phyloP scores from a whole-genome alignment of 1,140 invertebrate species.

The Cydia splendana region DNA sequence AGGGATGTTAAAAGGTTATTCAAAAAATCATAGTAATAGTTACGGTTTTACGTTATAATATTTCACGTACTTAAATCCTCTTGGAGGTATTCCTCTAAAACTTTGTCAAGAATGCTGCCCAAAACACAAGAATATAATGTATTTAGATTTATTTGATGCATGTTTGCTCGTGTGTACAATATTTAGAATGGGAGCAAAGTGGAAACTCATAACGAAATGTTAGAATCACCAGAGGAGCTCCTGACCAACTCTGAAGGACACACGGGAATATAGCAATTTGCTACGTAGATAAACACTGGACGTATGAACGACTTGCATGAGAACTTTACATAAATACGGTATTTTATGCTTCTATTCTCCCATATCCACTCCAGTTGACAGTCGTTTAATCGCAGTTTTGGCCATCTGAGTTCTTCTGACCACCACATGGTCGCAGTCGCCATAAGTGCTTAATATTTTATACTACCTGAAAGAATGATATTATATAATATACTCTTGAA shows the following conservation, averaged over 20 bases:
- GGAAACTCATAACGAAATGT: not conserved
- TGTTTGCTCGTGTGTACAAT: not conserved
- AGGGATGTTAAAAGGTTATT: too few relatives aligned
- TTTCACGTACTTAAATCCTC: too few relatives aligned
- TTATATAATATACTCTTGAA: not conserved
- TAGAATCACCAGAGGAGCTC: not conserved
- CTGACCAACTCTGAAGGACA: not conserved
- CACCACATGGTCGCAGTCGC: not conserved
- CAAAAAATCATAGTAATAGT: too few relatives aligned
- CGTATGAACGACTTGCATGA: not conserved
- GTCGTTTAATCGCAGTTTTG: not conserved
- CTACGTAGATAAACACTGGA: not conserved
- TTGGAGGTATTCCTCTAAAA: too few relatives aligned
- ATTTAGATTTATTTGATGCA: not conserved
- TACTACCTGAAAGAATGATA: too few relatives aligned
- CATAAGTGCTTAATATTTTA: not conserved
- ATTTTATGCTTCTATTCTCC: not conserved
- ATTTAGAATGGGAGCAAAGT: not conserved
- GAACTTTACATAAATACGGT: not conserved
- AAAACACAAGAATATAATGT: too few relatives aligned
- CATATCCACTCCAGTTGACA: not conserved
- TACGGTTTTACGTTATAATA: too few relatives aligned
- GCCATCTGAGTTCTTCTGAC: not conserved
- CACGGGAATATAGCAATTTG: not conserved
- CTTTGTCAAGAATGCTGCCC: too few relatives aligned